Percentiles rank a stretch among this genome's conserved stretches.
phyloP scores from a whole-genome alignment of 2,797 vertebrate genomes.

The Xiphorhynchus erythropygius region DNA sequence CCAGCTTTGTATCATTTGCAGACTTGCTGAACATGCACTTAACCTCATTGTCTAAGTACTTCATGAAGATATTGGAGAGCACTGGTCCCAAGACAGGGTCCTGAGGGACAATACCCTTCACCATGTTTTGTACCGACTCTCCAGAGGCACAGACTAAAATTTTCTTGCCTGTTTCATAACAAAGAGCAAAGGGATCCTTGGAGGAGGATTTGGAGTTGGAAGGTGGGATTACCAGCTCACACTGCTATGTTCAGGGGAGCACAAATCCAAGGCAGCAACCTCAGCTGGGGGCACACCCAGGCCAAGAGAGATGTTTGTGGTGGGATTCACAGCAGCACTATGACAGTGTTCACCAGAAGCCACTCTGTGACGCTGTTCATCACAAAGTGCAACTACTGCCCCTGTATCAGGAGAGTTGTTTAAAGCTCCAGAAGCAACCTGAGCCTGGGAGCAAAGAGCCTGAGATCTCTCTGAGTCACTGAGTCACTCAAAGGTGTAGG shows the following conservation, averaged over 20 bases:
- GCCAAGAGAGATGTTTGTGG: neutral
- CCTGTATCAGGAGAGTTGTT: neutral
- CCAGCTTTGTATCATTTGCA: neutral
- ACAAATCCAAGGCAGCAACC: neutral
- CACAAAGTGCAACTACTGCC: neutral
- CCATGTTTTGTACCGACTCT: neutral
- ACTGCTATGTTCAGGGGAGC: fast-evolving
- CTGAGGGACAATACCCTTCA: neutral
- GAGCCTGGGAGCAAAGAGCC: neutral
- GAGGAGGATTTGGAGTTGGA: neutral
- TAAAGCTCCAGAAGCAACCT: neutral
- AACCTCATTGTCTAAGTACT: neutral
- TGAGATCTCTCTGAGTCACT: neutral
- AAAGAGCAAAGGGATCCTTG: neutral
- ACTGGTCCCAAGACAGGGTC: neutral
- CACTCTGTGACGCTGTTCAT: fast-evolving
- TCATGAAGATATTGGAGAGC: neutral
- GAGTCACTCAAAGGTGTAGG: neutral
- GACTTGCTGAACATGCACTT: neutral
- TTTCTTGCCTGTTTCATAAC: neutral
- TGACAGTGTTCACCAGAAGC: neutral
- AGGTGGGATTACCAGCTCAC: neutral
- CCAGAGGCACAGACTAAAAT: neutral
- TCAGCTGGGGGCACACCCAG: neutral
- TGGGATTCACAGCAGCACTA: neutral